These are phyloP conservation scores for Matsumurasca onukii DNA, from an alignment of 1,140 invertebrate genomes.

Conservation along the genomic window DNA sequence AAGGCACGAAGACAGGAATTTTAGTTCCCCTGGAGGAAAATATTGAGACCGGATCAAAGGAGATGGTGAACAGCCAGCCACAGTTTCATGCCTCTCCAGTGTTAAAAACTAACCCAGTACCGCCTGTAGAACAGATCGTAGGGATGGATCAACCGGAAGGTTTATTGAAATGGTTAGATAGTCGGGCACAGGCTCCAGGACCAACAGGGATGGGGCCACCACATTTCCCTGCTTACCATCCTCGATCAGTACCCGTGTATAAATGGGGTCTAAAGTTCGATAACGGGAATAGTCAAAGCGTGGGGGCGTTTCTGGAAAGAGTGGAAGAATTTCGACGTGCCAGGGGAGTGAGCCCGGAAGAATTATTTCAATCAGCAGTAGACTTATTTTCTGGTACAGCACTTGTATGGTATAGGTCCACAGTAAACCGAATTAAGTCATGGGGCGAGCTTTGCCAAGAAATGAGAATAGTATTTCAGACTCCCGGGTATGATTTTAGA, in stretches of 20 bases:
- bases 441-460: background rate
- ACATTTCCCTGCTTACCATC: no score
- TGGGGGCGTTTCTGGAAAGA: background rate
- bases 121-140: no score
- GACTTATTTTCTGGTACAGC: conserved; percentile 13
- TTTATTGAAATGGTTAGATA: no score
- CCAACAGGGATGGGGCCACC: no score
- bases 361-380: conserved; percentile 9
- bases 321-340: background rate
- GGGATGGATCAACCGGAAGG: no score
- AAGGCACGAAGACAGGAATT: no score
- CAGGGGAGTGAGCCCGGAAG: background rate
- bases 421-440: background rate
- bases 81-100: no score
- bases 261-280: background rate
- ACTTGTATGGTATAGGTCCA: conserved; percentile 11
- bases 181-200: no score
- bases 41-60: no score
- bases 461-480: conserved; percentile 15
- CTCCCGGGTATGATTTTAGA: background rate
- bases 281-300: background rate
- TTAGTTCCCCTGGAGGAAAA: no score
- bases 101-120: no score
- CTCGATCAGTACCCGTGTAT: background rate
- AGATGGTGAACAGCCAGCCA: no score